A percentile compares a stretch with the other conserved stretches of the same genome.
Evolutionary conservation across 2,113 vertebrate genomes (phyloP).

Genomic region (Ammodramus savannarum): DNA sequence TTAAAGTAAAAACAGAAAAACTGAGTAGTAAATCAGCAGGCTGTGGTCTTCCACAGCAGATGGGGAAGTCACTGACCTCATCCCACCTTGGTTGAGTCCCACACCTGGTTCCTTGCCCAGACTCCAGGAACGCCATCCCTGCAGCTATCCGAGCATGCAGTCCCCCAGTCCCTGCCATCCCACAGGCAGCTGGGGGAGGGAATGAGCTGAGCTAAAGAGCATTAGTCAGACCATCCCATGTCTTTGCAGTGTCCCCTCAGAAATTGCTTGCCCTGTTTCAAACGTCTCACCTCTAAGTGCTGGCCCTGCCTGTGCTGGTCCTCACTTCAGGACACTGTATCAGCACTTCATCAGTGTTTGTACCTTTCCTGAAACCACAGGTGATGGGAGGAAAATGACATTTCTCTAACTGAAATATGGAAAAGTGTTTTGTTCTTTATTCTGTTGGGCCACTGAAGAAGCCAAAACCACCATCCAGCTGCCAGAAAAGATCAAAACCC

Average conservation of each 20-base stretch:
- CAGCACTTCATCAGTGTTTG: not conserved
- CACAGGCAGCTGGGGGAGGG: not conserved
- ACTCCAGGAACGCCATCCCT: not conserved
- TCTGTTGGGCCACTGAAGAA: not conserved
- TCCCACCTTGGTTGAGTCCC: not conserved
- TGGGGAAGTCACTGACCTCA: not conserved
- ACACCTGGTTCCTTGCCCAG: accelerated
- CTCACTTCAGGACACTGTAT: not conserved
- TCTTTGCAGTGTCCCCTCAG: not conserved
- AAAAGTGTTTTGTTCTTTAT: not conserved
- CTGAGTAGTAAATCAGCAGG: not conserved
- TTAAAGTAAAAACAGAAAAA: not conserved
- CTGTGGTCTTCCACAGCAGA: not conserved
- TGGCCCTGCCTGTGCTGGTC: not conserved
- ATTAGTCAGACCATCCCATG: not conserved
- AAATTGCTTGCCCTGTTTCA: not conserved
- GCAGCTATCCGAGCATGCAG: not conserved
- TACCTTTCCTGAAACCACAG: not conserved
- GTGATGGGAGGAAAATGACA: not conserved
- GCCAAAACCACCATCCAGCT: not conserved
- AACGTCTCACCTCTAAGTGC: accelerated
- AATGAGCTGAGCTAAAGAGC: not conserved
- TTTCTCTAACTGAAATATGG: not conserved
- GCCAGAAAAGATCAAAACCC: not conserved
- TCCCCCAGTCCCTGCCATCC: not conserved